These are phyloP conservation scores for Coregonus suidteri DNA, from an alignment of 2,797 vertebrate genomes.

Conservation along the genomic window DNA sequence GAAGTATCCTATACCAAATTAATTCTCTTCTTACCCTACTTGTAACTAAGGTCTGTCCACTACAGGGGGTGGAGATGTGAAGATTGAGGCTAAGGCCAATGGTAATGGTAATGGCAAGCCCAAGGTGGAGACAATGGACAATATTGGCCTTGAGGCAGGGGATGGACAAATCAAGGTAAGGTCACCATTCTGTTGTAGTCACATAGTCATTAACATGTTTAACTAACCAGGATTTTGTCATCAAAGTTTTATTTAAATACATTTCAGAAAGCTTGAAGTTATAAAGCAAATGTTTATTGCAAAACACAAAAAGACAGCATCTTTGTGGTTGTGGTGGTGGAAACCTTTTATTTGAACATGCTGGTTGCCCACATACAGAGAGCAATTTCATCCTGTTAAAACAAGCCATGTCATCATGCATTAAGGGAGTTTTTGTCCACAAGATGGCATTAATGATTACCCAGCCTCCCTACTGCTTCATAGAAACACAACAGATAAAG, in stretches of 20 bases:
- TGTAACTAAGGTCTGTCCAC: not conserved
- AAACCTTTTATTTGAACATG: not conserved
- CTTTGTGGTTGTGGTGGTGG: not conserved
- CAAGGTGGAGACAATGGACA: conserved; percentile 89
- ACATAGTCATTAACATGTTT: not conserved
- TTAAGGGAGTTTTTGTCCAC: conserved; percentile 33
- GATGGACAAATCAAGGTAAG: conserved; percentile 79
- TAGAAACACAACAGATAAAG: not conserved
- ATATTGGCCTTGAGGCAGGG: conserved; percentile 77
- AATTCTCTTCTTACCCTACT: not conserved
- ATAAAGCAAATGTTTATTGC: too few species aligned
- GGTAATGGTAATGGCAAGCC: conserved; percentile 83
- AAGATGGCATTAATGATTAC: conserved; percentile 43
- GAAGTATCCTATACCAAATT: not conserved
- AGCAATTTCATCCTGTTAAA: not conserved
- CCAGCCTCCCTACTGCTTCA: conserved; percentile 28
- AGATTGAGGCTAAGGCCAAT: conserved; percentile 79
- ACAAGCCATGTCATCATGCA: conserved; percentile 50
- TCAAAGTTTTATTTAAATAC: not conserved
- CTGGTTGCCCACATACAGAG: not conserved
- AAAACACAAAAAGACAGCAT: too few species aligned
- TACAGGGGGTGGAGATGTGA: conserved; percentile 88
- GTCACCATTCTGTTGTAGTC: conserved; percentile 41
- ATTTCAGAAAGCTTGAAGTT: not conserved
- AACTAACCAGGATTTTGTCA: not conserved